Base-by-base conservation (phyloP, 2,797 vertebrate genomes). In the Emydoidea blandingii region DNA sequence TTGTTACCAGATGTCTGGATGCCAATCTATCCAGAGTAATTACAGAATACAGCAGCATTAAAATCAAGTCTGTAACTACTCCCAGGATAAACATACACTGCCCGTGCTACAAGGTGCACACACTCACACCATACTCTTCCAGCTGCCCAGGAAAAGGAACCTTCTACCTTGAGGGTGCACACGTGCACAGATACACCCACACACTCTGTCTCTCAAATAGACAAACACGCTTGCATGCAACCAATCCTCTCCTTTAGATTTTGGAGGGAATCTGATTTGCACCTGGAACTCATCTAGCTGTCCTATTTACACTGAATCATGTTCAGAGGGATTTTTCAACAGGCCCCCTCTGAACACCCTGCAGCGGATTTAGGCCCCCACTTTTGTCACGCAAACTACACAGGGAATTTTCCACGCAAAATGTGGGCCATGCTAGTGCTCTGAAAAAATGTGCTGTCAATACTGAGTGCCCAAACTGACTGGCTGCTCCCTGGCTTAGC, bases 41-140 rank as follows among this genome's bases (percentile, higher is more conserved):
- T 85, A 91, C 78, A 88, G 83, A 76, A 59, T 59, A 89, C 25
- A 89, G 81, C 49, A 97, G 79, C 25, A 37, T 29, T 87, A 68
- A 83, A 85, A 94, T 74, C 86, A 85, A 89, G 11, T 14, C 52
- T 54, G 25, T 85, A 79, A 65, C 31, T 83, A 47, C 83, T 83
- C 47, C 80, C 86, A 86, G 79, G 44, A 41, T 92, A 72, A 72
- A 72, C n/a, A 72, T 23, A 6, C 9, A 37, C 18, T 21, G 65
- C 37, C 16, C 4, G 9, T 37, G n/a, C 34, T 19, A 68, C n/a
- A n/a, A 68, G 19, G 12, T 31, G n/a, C 6, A 23, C 65, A 72
- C 15, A 8, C 16, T 19, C 65, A 21, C n/a, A 21, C n/a, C 34
- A 19, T 23, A 9, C 9, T 72, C 19, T 16, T 19, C n/a, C 65